These are phyloP conservation scores for Onychomys leucogaster DNA, from an alignment of 2,797 vertebrate genomes.

Conservation along the genomic window DNA sequence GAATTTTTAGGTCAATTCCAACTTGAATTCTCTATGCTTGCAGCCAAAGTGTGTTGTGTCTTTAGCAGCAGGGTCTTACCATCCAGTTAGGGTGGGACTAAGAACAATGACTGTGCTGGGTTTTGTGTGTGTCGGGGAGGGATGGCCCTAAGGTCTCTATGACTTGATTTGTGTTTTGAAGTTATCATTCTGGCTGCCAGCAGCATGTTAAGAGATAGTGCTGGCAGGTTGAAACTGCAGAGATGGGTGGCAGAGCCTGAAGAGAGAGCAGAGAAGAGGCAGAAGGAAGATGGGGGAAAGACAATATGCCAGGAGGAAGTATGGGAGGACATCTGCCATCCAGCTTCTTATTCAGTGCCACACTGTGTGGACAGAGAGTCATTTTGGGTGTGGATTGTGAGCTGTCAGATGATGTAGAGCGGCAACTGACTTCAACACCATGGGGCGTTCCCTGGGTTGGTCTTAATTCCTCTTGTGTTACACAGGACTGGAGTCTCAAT, in stretches of 20 bases:
- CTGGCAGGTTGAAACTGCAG: background rate
- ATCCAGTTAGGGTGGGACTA: background rate
- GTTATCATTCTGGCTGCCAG: background rate
- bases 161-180: constrained; percentile 9
- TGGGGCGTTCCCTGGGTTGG: background rate
- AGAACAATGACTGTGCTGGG: background rate
- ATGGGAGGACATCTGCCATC: background rate
- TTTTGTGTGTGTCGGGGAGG: too few relatives aligned
- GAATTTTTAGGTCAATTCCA: background rate
- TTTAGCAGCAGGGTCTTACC: background rate
- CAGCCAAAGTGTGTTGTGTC: background rate
- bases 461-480: background rate
- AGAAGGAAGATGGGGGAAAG: background rate
- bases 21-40: background rate
- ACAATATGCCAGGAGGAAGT: background rate
- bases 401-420: background rate
- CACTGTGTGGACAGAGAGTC: background rate
- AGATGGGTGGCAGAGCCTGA: background rate
- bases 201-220: background rate
- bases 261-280: background rate
- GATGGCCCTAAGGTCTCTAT: background rate
- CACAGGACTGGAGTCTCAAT: background rate
- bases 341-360: background rate
- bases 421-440: background rate
- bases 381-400: background rate